These are phyloP conservation scores for Rana temporaria DNA, from an alignment of 2,113 vertebrate genomes.

Conservation along the genomic window DNA sequence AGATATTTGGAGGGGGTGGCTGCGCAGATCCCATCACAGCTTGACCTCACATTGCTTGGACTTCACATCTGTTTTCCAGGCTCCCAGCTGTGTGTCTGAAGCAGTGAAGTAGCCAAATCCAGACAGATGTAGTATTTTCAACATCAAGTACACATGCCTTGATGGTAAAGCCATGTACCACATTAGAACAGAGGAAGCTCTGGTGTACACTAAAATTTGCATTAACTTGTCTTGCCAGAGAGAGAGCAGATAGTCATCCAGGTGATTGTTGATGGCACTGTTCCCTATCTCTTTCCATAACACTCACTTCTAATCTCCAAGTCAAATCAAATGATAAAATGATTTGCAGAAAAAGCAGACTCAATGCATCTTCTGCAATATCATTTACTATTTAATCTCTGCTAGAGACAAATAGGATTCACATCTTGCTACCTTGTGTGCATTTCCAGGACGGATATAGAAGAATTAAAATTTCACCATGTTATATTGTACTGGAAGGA, in stretches of 20 bases:
- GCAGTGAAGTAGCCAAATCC: slow-evolving; percentile 16
- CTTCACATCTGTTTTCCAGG: slow-evolving; percentile 53
- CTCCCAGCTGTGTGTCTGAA: slow-evolving; percentile 36
- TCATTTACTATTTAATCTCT: slow-evolving; percentile 21
- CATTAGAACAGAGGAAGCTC: slow-evolving; percentile 37
- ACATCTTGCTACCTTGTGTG: neutral
- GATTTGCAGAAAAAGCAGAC: neutral
- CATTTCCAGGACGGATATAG: neutral
- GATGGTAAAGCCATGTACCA: slow-evolving; percentile 32
- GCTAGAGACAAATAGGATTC: slow-evolving; percentile 29
- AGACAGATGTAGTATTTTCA: slow-evolving; percentile 33
- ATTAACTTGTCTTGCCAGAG: slow-evolving; percentile 44
- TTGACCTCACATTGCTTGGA: slow-evolving; percentile 37
- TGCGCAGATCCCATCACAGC: neutral
- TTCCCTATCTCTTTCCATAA: neutral
- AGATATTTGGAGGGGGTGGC: neutral
- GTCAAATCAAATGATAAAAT: slow-evolving; percentile 22
- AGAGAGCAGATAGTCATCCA: slow-evolving; percentile 50
- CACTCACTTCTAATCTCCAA: slow-evolving; percentile 10
- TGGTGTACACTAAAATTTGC: slow-evolving; percentile 31
- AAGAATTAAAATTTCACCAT: neutral
- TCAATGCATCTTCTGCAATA: neutral
- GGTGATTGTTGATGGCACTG: slow-evolving; percentile 9
- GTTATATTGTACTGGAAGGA: neutral
- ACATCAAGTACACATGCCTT: slow-evolving; percentile 5